Evolutionary conservation across 2,797 vertebrate genomes (phyloP).

Genomic region (Moxostoma hubbsi): DNA sequence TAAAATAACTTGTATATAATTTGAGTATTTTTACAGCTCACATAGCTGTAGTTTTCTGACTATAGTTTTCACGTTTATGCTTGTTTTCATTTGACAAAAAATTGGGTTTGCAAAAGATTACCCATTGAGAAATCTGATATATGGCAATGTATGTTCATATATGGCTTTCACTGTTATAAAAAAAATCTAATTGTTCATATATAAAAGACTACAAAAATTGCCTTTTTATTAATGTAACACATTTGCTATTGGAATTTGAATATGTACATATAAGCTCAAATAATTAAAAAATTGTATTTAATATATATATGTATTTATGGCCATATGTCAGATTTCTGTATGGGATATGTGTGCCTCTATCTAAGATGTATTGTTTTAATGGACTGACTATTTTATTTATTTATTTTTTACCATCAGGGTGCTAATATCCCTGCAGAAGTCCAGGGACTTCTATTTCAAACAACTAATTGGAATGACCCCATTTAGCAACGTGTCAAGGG

Average conservation of each 20-base stretch:
- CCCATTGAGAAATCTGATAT: too few species aligned
- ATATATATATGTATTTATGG: too few species aligned
- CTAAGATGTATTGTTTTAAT: constrained; percentile 5
- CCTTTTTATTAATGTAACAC: too few species aligned
- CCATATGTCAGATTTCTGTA: too few species aligned
- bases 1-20: background rate
- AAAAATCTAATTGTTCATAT: too few species aligned
- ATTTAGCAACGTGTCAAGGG: constrained; percentile 78
- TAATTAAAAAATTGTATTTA: too few species aligned
- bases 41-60: background rate
- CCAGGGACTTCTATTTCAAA: constrained; percentile 61
- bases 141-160: too few species aligned
- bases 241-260: too few species aligned
- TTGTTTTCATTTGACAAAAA: background rate
- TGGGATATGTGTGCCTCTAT: background rate
- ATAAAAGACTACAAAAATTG: too few species aligned
- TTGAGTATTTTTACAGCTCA: background rate
- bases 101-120: background rate
- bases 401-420: constrained; percentile 43
- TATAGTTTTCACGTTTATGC: background rate
- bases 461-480: constrained; percentile 80
- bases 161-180: too few species aligned
- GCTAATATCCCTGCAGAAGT: constrained; percentile 60
- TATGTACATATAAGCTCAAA: too few species aligned
- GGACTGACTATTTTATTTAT: background rate